Evolutionary conservation across 2,113 vertebrate species (phyloP).

Genomic region (Lamprologus tigripictilis): DNA sequence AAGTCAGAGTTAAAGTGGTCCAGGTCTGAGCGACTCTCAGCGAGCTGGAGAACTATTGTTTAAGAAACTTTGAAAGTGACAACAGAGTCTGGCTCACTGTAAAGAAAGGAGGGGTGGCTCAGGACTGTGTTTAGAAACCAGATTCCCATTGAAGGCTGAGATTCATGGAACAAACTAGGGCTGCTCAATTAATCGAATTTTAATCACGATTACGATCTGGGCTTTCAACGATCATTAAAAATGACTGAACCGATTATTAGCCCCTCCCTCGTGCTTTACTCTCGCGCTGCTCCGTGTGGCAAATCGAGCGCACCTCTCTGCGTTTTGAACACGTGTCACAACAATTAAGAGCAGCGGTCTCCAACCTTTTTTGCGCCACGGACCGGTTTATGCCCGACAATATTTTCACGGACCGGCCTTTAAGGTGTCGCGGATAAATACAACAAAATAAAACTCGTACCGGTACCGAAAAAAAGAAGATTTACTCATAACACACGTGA

Average conservation of each 20-base stretch:
- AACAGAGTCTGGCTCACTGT: neutral
- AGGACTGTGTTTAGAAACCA: neutral
- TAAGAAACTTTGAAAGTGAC: neutral
- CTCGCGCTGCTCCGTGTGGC: no score
- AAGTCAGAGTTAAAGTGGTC: neutral
- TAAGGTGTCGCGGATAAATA: no score
- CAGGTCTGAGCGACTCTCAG: neutral
- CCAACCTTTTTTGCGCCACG: accelerated
- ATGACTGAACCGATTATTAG: accelerated
- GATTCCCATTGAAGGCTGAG: neutral
- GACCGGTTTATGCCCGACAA: no score
- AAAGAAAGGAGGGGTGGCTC: neutral
- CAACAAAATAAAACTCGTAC: no score
- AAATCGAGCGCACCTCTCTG: no score
- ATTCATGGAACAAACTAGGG: neutral
- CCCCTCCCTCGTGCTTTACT: no score
- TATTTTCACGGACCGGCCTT: accelerated
- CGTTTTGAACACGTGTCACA: accelerated
- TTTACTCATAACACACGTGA: no score
- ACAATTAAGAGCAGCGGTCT: no score
- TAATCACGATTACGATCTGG: accelerated
- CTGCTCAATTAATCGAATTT: no score
- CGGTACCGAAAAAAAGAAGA: accelerated
- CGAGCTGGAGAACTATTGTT: accelerated
- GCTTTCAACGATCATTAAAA: no score